Conservation (phyloP, 2,797 vertebrate genomes). For the Falco concolor region DNA sequence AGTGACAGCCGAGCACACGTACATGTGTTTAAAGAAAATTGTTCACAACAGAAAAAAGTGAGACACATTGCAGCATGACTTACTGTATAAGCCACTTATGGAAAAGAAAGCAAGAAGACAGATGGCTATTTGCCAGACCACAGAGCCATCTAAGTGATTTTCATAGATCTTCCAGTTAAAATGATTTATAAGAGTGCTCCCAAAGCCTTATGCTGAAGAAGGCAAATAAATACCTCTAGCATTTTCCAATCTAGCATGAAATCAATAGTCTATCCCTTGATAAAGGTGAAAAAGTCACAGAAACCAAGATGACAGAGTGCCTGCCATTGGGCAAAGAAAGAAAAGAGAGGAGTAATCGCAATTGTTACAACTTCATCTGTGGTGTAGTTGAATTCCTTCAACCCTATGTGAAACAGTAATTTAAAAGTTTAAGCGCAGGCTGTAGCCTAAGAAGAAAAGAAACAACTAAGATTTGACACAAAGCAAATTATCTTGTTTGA, state of each 20-base stretch:
- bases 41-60: not conserved
- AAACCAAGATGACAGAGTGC: not conserved
- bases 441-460: not conserved
- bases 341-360: not conserved
- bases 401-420: not conserved
- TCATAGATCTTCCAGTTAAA: not conserved
- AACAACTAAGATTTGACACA: not conserved
- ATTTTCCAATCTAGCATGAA: not conserved
- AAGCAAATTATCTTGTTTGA: not conserved
- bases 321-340: not conserved
- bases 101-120: not conserved
- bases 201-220: not conserved
- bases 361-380: not conserved
- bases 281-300: not conserved
- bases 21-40: not conserved
- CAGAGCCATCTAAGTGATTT: not conserved
- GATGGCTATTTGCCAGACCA: constrained; percentile 6
- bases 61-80: not conserved
- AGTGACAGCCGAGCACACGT: not conserved
- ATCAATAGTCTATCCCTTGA: not conserved
- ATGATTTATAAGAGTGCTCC: not conserved
- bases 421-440: not conserved
- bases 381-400: not conserved
- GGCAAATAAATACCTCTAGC: not conserved
- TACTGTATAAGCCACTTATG: not conserved